Evolutionary conservation across 2,888 invertebrate species (phyloP).

Genomic region (Eilema caniola): DNA sequence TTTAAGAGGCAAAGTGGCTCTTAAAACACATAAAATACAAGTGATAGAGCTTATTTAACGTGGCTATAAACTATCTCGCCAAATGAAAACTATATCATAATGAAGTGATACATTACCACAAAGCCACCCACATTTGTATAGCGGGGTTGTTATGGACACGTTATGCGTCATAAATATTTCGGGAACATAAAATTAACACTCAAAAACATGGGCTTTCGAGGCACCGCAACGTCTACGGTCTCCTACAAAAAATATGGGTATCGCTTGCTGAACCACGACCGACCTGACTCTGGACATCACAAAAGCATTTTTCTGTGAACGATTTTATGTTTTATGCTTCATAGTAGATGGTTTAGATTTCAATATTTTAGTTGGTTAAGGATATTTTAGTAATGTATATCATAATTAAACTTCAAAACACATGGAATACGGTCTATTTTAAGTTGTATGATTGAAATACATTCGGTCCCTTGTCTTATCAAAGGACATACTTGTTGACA

Average conservation of each 20-base stretch:
- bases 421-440: conserved; percentile 77
- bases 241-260: conserved; percentile 80
- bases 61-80: conserved; percentile 40
- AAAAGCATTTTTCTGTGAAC: conserved; percentile 52
- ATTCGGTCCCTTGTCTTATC: conserved; percentile 75
- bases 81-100: conserved; percentile 64
- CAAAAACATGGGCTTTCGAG: conserved; percentile 84
- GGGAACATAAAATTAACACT: conserved; percentile 87
- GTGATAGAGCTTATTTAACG: conserved; percentile 31
- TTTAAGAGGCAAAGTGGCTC: neutral
- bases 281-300: conserved; percentile 62
- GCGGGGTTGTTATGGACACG: conserved; percentile 81
- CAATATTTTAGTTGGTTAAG: conserved; percentile 44
- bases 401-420: conserved; percentile 68
- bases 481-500: conserved; percentile 87
- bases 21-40: conserved; percentile 17
- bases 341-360: conserved; percentile 55
- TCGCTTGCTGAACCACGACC: conserved; percentile 79
- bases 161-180: conserved; percentile 87
- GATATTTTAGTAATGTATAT: conserved; percentile 58
- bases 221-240: conserved; percentile 84
- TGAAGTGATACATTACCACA: conserved; percentile 81
- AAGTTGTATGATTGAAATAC: conserved; percentile 54
- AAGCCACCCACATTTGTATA: conserved; percentile 86
- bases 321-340: conserved; percentile 36